phyloP scores from a whole-genome alignment of 2,888 invertebrate genomes.

The Cenopis cana region DNA sequence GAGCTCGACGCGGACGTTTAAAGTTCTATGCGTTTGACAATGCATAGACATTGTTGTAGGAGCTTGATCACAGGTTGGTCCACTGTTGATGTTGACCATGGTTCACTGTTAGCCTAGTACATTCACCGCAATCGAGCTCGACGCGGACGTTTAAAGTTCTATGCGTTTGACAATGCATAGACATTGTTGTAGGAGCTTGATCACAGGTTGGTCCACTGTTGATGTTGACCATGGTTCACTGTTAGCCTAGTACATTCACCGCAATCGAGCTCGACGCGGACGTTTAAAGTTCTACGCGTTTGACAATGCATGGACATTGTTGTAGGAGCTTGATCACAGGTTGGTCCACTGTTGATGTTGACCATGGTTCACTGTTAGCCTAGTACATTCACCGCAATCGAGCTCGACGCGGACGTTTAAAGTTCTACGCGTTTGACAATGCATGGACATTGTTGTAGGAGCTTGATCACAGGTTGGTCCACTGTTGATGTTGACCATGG shows the following conservation, averaged over 20 bases:
- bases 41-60: conserved; percentile 77
- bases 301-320: conserved; percentile 73
- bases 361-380: neutral
- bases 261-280: conserved; percentile 91
- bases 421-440: conserved; percentile 82
- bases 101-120: conserved; percentile 29
- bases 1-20: conserved; percentile 90
- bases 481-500: no score
- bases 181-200: conserved; percentile 77
- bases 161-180: conserved; percentile 81
- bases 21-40: conserved; percentile 83
- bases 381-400: conserved; percentile 86
- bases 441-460: conserved; percentile 78
- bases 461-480: no score
- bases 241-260: conserved; percentile 68
- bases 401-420: conserved; percentile 89
- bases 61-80: conserved; percentile 84
- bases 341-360: conserved; percentile 63
- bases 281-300: conserved; percentile 85
- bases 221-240: neutral
- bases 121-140: conserved; percentile 89
- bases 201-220: conserved; percentile 77
- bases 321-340: conserved; percentile 83
- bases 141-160: conserved; percentile 88
- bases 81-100: neutral